Evolutionary conservation across 2,113 vertebrate species (phyloP).

Genomic region (Cyanoramphus novaezelandiae): DNA sequence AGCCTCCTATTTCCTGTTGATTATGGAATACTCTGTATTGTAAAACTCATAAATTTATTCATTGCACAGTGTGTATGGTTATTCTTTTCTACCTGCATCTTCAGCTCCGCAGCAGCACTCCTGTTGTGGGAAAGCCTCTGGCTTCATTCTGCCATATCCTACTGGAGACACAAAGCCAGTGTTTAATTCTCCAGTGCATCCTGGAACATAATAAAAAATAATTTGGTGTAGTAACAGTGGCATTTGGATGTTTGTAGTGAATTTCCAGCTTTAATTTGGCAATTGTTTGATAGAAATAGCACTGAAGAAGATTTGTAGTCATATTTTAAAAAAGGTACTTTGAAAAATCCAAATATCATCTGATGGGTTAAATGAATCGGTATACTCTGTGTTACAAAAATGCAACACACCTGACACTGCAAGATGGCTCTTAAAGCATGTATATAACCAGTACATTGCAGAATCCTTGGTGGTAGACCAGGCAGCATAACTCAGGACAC

Average conservation of each 20-base stretch:
- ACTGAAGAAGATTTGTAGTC: neutral
- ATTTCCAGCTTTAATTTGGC: neutral
- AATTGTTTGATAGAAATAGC: neutral
- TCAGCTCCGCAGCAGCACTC: neutral
- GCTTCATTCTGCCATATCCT: neutral
- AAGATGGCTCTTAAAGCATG: neutral
- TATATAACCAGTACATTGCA: neutral
- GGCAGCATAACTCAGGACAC: neutral
- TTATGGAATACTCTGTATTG: neutral
- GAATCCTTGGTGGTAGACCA: neutral
- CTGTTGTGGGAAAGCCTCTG: neutral
- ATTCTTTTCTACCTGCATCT: neutral
- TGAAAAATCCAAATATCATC: neutral
- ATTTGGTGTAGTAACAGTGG: neutral
- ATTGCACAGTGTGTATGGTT: neutral
- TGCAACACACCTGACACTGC: neutral
- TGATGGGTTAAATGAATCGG: neutral
- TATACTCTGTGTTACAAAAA: neutral
- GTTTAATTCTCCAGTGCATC: neutral
- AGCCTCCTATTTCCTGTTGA: neutral
- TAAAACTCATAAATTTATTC: neutral
- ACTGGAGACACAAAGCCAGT: neutral
- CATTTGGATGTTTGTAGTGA: neutral
- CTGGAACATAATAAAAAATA: neutral
- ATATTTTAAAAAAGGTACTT: neutral